Conservation (phyloP, 2,113 vertebrate species). For the Pangasianodon gigas region DNA sequence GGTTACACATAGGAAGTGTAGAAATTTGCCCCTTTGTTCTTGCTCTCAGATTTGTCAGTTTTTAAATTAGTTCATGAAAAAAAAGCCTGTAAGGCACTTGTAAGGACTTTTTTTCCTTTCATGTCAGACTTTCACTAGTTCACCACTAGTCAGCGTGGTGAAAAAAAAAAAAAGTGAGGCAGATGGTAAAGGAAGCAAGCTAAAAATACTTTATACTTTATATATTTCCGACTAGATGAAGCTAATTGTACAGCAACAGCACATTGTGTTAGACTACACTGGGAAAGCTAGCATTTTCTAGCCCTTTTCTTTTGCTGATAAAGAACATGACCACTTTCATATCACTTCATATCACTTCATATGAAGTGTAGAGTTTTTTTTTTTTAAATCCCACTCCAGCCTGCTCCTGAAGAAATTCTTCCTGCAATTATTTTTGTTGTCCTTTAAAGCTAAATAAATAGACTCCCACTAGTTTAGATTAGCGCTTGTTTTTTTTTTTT, state of each 20-base stretch:
- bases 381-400: background rate
- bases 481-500: background rate
- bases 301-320: background rate
- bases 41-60: background rate
- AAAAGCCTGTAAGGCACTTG: background rate
- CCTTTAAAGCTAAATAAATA: background rate
- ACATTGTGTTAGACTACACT: background rate
- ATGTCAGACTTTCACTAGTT: background rate
- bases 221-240: background rate
- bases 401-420: background rate
- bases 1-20: background rate
- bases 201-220: background rate
- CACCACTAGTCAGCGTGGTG: background rate
- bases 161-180: no score
- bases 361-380: background rate
- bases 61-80: background rate
- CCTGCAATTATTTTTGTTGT: background rate
- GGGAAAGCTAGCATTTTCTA: no score
- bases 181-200: background rate
- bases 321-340: background rate
- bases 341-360: background rate
- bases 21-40: background rate
- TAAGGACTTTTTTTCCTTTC: background rate
- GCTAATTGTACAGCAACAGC: background rate
- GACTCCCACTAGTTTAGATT: background rate